Base-by-base conservation (phyloP, 2,113 vertebrate genomes). In the Sigmodon hispidus region DNA sequence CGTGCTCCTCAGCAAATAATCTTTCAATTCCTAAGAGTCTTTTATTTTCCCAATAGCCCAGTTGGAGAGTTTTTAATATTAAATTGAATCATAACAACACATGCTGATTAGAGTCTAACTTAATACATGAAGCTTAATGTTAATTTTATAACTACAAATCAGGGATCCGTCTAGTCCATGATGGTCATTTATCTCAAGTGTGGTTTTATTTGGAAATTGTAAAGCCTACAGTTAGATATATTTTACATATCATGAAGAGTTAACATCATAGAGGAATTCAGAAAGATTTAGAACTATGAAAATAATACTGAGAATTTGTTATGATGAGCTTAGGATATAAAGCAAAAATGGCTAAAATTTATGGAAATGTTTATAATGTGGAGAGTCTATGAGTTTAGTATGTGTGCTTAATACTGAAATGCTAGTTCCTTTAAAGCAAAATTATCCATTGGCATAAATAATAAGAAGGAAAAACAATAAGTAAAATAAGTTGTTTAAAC, bases 61-160 rank as follows among this genome's bases (percentile, higher is more conserved):
- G 91, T 89, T 97, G 93, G 93, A 96, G 95, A 96, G 95, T 97
- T 97, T 97, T 97, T 95, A 96, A 97, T 97, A 97, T 97, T 97
- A 97, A 96, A 97, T 79, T 93, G 95, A 96, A 95, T 96, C 91
- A 96, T 89, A 94, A 96, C 94, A 97, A 97, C 86, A 95, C 87
- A 97, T 80, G 91, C 95, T 97, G 94, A 92, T 95, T 97, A 96
- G 90, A 97, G 80, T 92, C 65, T 97, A 94, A 96, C 94, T 97
- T 96, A 97, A 97, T 92, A 95, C 90, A 94, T 5, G 1, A n/a
- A 94, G 93, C 76, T 96, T 96, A 91, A 92, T 95, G 93, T 94
- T 97, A 97, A 96, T 96, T 98, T 97, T 94, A 88, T 85, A 97
- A 93, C 69, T 96, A 97, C 95, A 96, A 96, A 95, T 95, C 91